Evolutionary conservation across 2,113 vertebrate species (phyloP).

Genomic region (Dendrocopos noguchii): DNA sequence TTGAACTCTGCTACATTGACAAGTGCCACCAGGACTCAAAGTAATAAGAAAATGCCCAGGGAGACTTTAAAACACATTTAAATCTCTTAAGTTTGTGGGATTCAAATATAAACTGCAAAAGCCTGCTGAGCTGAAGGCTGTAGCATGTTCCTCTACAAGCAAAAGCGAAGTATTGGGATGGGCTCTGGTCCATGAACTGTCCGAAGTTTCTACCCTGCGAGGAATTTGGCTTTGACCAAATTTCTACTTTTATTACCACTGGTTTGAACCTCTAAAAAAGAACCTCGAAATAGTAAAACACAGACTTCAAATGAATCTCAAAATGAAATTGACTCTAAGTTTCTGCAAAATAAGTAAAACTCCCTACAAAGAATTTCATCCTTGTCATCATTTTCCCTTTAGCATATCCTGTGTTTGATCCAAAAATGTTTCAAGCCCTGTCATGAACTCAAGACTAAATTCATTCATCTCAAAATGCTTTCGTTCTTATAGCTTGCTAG

Average conservation of each 20-base stretch:
- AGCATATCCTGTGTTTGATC: neutral
- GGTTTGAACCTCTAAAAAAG: neutral
- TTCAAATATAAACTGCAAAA: neutral
- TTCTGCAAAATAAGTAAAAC: neutral
- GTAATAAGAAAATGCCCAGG: neutral
- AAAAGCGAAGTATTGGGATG: neutral
- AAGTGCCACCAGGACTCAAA: neutral
- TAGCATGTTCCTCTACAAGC: neutral
- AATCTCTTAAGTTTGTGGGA: neutral
- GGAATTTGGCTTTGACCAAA: neutral
- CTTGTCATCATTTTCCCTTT: neutral
- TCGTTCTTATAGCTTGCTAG: neutral
- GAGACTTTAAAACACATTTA: neutral
- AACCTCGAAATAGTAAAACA: neutral
- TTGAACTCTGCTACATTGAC: neutral
- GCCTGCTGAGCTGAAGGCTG: neutral
- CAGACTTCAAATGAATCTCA: neutral
- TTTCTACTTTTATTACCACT: neutral
- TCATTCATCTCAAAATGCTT: neutral
- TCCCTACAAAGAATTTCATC: fast-evolving
- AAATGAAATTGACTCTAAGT: neutral
- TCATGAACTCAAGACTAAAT: neutral
- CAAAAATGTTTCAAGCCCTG: neutral
- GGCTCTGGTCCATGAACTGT: neutral
- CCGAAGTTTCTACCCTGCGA: neutral